Base-by-base conservation (phyloP, 2,113 vertebrate species). In the Euleptes europaea region DNA sequence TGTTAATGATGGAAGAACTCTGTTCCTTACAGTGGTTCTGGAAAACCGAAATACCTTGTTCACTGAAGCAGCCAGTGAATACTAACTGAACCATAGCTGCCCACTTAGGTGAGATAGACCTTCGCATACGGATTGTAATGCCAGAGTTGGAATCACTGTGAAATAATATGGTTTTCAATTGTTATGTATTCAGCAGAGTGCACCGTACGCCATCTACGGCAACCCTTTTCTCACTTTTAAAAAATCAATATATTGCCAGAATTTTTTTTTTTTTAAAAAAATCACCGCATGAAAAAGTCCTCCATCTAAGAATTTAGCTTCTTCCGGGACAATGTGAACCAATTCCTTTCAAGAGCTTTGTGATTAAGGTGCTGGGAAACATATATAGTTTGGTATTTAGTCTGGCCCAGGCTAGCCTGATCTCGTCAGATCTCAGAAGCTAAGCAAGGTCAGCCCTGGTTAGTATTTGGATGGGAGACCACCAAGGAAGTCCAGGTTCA, bases 1-100 rank as follows among this genome's bases (percentile, higher is more conserved):
- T 92, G 89, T 94, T 89, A 87, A 85, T 88, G 49, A 90, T 92
- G 90, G 91, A 82, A 12, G 86, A 89, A 88, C 82, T 60, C n/a
- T 80, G 81, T 4, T 86, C 76, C 38, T 90, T 80, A 57, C 66
- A 44, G 79, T 28, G 89, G 82, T 83, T 80, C 73, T 88, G 60
- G 60, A 90, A 78, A 78, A 42, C 31, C 82, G 88, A 14, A 88
- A 74, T 80, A 21, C 40, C 73, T 26, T 69, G 19, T 75, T 33
- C 0, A 31, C 89, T 92, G 86, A 65, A 91, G 65, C 84, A 78
- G 69, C 84, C 85, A 69, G 15, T 66, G 31, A 84, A 78, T 26
- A 71, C 66, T 63, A 78, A 40, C 0, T 69, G 75, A 83, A 84
- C 19, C 17, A 60, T 35, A 86, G n/a, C 1, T 40, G 33, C 14